These are phyloP conservation scores for Eulemur albifrons DNA, from an alignment of 2,797 vertebrate genomes.

Conservation along the genomic window DNA sequence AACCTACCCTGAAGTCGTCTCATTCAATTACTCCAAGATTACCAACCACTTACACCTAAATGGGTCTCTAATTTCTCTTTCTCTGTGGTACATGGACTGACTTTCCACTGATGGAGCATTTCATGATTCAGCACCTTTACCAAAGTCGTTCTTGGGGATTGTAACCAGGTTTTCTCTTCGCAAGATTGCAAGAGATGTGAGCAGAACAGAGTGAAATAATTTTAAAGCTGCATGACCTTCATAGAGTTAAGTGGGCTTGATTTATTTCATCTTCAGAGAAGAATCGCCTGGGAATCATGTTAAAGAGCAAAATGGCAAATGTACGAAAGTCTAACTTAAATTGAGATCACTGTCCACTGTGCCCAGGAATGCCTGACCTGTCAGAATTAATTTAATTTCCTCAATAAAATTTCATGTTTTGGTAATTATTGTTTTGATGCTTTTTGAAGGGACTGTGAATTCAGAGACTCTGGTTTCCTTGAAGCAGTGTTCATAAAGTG, in stretches of 20 bases:
- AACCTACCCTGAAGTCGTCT: background rate
- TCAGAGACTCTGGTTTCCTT: background rate
- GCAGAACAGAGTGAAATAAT: background rate
- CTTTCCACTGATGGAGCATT: background rate
- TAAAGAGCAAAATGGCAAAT: background rate
- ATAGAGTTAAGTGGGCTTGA: background rate
- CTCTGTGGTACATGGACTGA: no score
- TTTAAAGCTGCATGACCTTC: background rate
- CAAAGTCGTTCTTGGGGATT: background rate
- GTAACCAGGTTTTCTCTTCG: background rate
- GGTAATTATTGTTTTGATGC: background rate
- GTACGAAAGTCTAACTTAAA: background rate
- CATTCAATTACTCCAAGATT: background rate
- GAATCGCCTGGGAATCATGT: background rate
- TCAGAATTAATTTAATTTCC: background rate
- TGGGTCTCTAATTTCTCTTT: background rate
- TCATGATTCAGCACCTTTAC: background rate
- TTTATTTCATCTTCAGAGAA: background rate
- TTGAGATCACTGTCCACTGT: background rate
- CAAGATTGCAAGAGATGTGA: background rate
- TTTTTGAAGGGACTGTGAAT: background rate
- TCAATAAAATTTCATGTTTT: background rate
- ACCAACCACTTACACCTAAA: no score
- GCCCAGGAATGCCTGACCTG: background rate
- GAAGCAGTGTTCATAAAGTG: background rate